Percentiles rank a stretch among this genome's conserved stretches.
These are phyloP conservation scores for Lasius fuliginosus DNA, from an alignment of 2,888 invertebrate genomes.

Conservation along the genomic window DNA sequence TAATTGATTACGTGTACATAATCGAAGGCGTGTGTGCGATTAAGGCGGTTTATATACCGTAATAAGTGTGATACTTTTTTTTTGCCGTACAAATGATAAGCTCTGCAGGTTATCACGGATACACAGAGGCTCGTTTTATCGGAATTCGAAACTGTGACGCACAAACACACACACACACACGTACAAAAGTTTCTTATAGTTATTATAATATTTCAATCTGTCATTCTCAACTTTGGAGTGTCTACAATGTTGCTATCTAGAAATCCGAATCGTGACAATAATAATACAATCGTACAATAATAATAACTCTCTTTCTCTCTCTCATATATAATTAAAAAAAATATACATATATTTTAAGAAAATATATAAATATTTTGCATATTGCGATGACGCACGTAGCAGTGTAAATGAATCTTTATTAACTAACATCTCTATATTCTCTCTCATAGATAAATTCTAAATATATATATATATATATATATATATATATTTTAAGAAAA, in stretches of 20 bases:
- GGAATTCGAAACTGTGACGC: not conserved
- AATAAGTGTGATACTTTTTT: not conserved
- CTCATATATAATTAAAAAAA: no score
- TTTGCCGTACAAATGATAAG: not conserved
- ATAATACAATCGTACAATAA: no score
- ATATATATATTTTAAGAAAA: no score
- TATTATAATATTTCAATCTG: not conserved
- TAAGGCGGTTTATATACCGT: not conserved
- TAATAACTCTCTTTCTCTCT: no score
- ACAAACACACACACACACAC: not conserved
- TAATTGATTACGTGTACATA: not conserved
- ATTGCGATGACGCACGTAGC: not conserved
- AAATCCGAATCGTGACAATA: no score
- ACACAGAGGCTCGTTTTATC: not conserved
- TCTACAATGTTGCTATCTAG: not conserved
- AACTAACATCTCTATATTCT: no score
- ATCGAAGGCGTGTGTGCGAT: not conserved
- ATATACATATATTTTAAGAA: not conserved
- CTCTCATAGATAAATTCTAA: no score
- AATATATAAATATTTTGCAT: not conserved
- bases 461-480: not conserved
- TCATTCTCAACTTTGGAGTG: no score
- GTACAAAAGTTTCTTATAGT: not conserved
- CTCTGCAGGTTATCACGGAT: not conserved
- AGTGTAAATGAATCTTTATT: not conserved